Evolutionary conservation across 2,888 invertebrate species (phyloP).

Genomic region (Tethea ocularis): DNA sequence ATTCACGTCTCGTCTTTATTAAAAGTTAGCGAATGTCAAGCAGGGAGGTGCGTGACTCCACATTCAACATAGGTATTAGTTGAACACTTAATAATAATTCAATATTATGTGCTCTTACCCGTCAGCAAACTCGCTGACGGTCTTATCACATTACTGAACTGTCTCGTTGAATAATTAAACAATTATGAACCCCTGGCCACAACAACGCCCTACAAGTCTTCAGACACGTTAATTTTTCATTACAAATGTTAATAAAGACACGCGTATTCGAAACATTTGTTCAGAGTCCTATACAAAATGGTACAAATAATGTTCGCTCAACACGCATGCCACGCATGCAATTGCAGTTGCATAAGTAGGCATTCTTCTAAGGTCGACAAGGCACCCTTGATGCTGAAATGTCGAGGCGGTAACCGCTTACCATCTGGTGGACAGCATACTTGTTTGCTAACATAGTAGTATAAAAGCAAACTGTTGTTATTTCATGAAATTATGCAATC

Average conservation of each 20-base stretch:
- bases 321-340: too few relatives aligned
- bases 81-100: constrained; percentile 49
- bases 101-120: constrained; percentile 29
- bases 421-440: too few relatives aligned
- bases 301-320: too few relatives aligned
- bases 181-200: constrained; percentile 23
- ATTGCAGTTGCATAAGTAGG: too few relatives aligned
- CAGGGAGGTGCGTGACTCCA: constrained; percentile 49
- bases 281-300: too few relatives aligned
- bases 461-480: neutral
- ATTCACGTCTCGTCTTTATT: constrained; percentile 11
- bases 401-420: too few relatives aligned
- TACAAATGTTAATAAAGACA: constrained; percentile 13
- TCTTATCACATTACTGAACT: constrained; percentile 22
- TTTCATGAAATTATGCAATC: neutral
- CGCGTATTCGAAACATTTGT: too few relatives aligned
- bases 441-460: too few relatives aligned
- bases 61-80: constrained; percentile 51
- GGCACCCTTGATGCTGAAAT: too few relatives aligned
- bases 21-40: constrained; percentile 15
- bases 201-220: constrained; percentile 18
- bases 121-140: constrained; percentile 18
- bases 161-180: constrained; percentile 34
- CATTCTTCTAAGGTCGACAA: too few relatives aligned
- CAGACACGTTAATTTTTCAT: constrained; percentile 30